Conservation (phyloP, 2,113 vertebrate species). For the Polypterus bichir region DNA sequence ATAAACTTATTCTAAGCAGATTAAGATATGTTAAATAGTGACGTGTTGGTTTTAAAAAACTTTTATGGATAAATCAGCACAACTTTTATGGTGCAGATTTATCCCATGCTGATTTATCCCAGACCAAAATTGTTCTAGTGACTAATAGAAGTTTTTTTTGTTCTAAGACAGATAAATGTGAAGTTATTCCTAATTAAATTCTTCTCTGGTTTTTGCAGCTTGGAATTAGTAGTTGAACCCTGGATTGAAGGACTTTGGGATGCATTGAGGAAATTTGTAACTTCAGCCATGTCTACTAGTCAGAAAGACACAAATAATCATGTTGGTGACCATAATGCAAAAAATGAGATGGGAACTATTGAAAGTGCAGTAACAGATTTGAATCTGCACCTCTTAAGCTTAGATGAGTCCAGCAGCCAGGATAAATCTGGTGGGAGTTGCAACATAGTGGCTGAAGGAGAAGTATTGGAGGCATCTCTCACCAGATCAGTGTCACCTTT, state of each 20-base stretch:
- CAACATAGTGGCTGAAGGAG: slow-evolving; percentile 6
- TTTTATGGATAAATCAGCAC: too few species aligned
- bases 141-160: too few species aligned
- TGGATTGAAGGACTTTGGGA: slow-evolving; percentile 88
- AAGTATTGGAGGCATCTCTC: slow-evolving; percentile 44
- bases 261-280: slow-evolving; percentile 51
- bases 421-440: slow-evolving; percentile 5
- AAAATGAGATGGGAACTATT: not conserved
- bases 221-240: slow-evolving; percentile 85
- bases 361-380: slow-evolving; percentile 25
- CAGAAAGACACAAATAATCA: slow-evolving; percentile 15
- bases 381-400: slow-evolving; percentile 46
- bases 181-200: too few species aligned
- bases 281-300: slow-evolving; percentile 33
- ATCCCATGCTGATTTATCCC: too few species aligned
- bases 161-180: too few species aligned
- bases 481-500: slow-evolving; percentile 54
- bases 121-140: too few species aligned
- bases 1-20: too few species aligned
- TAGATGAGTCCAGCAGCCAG: slow-evolving; percentile 31
- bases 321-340: not conserved
- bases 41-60: too few species aligned
- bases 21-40: too few species aligned
- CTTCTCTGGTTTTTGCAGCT: slow-evolving; percentile 33
- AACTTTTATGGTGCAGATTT: too few species aligned